Percentiles rank a stretch among this genome's conserved stretches.
Evolutionary conservation across 2,797 vertebrate genomes (phyloP).

Genomic region (Myotis findleyi): DNA sequence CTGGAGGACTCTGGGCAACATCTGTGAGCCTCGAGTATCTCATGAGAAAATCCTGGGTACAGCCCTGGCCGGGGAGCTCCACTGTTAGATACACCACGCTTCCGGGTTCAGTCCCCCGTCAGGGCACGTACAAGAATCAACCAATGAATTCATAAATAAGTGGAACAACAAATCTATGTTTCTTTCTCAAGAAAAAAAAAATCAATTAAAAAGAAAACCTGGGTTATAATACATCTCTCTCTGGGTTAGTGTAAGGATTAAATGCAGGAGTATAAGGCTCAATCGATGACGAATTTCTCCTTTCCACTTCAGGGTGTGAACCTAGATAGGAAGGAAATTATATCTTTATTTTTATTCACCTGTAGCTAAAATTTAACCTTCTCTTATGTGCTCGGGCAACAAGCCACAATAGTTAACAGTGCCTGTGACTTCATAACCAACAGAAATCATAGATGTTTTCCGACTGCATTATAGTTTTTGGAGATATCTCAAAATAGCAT

Average conservation of each 20-base stretch:
- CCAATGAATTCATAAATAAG: background rate
- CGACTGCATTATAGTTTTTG: background rate
- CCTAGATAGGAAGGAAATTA: background rate
- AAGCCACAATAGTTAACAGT: background rate
- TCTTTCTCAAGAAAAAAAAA: background rate
- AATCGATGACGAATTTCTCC: background rate
- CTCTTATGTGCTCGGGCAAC: background rate
- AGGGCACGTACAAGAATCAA: background rate
- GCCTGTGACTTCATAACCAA: constrained; percentile 51
- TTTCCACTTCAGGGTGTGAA: background rate
- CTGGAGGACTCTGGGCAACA: background rate
- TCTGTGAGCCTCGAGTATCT: background rate
- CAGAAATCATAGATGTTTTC: constrained; percentile 59
- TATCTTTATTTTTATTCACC: constrained; percentile 32
- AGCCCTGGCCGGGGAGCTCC: background rate
- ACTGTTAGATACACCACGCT: background rate
- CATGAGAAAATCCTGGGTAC: background rate
- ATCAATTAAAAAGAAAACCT: background rate
- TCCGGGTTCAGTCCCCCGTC: background rate
- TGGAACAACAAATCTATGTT: background rate
- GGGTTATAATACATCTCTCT: background rate
- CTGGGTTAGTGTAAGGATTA: background rate
- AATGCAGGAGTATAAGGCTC: background rate
- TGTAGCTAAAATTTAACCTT: constrained; percentile 38
- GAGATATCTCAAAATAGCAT: background rate